Evolutionary conservation across 1,140 invertebrate species (phyloP), one percentile per base, ranked within the genome.

Genomic region (Saccostrea cuccullata): DNA sequence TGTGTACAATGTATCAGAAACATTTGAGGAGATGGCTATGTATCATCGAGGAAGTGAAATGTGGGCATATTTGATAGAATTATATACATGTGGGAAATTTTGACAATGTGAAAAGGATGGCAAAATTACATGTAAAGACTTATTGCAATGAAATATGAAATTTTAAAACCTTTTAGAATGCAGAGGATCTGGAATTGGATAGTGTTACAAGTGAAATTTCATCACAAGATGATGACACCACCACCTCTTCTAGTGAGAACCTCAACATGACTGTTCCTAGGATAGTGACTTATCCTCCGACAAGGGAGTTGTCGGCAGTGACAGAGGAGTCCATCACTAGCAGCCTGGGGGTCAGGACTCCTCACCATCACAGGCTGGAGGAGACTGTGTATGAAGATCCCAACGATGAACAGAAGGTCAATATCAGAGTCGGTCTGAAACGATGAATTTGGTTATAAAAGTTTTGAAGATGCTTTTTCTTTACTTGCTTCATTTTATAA

Each of bases 1-100:
- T 6, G 8, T 17, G 40, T 47, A 36, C 88, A 13, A 89, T 86
- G 36, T 93, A 94, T 87, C 85, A 86, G 64, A 70, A 91, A 23
- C 85, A 92, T n/a, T 89, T 93, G 36, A 86, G 86, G 13, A 82
- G 82, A 47, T 6, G 47, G 30, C 30, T 36, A 6, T 8, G 47
- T 0, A 47, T 8, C 12, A 64, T 92, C 20, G 82, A 86, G 40
- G 15, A 55, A 17, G 40, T 3, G 9, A 8, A 47, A 47, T 8
- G 9, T 47, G 47, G 47, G 47, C 2, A 47, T 47, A 9, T 36
- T 0, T 2, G 30, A 36, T 36, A 36, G 30, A 1, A 36, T 36
- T 1, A 36, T 1, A 36, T 36, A 36, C 0, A 36, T 36, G 30
- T 36, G 30, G 2, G 2, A 36, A 36, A 36, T 2, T 36, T 36